These are phyloP conservation scores for Trogon surrucura DNA, from an alignment of 2,113 vertebrate genomes.

Conservation along the genomic window DNA sequence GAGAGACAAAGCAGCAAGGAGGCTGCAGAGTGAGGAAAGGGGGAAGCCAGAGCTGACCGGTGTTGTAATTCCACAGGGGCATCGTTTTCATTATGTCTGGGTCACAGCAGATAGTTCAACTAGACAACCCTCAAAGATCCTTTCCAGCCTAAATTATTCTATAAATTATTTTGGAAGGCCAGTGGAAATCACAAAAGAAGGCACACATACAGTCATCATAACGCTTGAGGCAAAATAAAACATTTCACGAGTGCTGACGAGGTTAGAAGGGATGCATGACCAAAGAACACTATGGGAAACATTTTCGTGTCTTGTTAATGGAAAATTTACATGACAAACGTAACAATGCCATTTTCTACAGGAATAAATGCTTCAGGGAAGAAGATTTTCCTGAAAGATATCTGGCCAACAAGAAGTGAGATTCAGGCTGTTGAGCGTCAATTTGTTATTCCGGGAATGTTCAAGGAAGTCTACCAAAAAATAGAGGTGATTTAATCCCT, in stretches of 20 bases:
- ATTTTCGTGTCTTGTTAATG: not conserved
- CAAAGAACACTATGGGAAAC: not conserved
- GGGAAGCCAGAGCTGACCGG: not conserved
- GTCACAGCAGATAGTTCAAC: not conserved
- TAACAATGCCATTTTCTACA: slow-evolving; percentile 38
- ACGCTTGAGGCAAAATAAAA: not conserved
- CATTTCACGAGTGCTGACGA: not conserved
- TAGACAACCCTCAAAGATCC: not conserved
- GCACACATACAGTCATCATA: not conserved
- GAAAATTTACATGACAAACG: not conserved
- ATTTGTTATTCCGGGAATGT: slow-evolving; percentile 96
- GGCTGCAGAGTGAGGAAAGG: not conserved
- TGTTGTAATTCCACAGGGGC: not conserved
- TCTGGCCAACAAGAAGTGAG: slow-evolving; percentile 95
- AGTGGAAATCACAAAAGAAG: not conserved
- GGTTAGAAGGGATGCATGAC: not conserved
- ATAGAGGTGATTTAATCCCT: slow-evolving; percentile 84
- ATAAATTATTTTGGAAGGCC: not conserved
- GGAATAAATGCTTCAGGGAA: slow-evolving; percentile 83
- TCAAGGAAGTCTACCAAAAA: slow-evolving; percentile 96
- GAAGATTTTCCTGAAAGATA: slow-evolving; percentile 89
- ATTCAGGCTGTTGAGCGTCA: slow-evolving; percentile 90
- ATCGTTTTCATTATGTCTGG: not conserved
- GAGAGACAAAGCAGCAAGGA: not conserved
- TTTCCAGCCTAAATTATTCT: not conserved